phyloP scores from a whole-genome alignment of 2,113 vertebrate genomes.

The Rhynchopsitta pachyrhyncha region DNA sequence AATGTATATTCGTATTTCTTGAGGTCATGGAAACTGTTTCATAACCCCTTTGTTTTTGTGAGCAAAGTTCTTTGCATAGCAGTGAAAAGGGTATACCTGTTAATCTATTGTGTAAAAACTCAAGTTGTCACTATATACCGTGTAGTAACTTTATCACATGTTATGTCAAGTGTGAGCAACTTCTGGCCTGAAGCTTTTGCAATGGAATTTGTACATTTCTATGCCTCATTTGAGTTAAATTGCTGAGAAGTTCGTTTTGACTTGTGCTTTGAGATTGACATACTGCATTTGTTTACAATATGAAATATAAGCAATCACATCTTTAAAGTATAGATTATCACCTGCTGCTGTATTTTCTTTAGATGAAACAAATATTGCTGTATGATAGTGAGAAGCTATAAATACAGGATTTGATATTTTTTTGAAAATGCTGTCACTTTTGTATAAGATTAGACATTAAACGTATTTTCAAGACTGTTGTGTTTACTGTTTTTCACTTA shows the following conservation, averaged over 20 bases:
- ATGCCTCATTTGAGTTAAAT: slow-evolving; percentile 74
- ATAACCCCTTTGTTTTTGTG: slow-evolving; percentile 63
- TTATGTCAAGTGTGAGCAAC: slow-evolving; percentile 71
- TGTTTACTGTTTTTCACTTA: slow-evolving; percentile 43
- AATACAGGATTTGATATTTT: slow-evolving; percentile 83
- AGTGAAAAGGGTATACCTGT: slow-evolving; percentile 57
- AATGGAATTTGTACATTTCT: slow-evolving; percentile 70
- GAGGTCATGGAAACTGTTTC: slow-evolving; percentile 56
- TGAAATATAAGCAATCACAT: slow-evolving; percentile 74
- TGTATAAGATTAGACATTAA: slow-evolving; percentile 77
- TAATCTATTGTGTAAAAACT: slow-evolving; percentile 60
- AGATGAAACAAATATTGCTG: slow-evolving; percentile 79
- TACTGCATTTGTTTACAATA: slow-evolving; percentile 75
- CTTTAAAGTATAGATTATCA: slow-evolving; percentile 71
- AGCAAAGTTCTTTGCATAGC: slow-evolving; percentile 57
- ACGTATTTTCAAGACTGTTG: slow-evolving; percentile 77
- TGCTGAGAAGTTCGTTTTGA: slow-evolving; percentile 70
- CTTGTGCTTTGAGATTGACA: slow-evolving; percentile 75
- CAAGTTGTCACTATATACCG: slow-evolving; percentile 64
- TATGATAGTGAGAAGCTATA: slow-evolving; percentile 78
- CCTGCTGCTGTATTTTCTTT: slow-evolving; percentile 82
- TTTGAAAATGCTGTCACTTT: slow-evolving; percentile 80
- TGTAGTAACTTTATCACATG: slow-evolving; percentile 72
- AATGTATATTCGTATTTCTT: slow-evolving; percentile 62
- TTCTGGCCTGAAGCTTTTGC: slow-evolving; percentile 69